Base-by-base conservation (phyloP, 2,888 invertebrate genomes). In the Sinopyrophorus schimmeli region DNA sequence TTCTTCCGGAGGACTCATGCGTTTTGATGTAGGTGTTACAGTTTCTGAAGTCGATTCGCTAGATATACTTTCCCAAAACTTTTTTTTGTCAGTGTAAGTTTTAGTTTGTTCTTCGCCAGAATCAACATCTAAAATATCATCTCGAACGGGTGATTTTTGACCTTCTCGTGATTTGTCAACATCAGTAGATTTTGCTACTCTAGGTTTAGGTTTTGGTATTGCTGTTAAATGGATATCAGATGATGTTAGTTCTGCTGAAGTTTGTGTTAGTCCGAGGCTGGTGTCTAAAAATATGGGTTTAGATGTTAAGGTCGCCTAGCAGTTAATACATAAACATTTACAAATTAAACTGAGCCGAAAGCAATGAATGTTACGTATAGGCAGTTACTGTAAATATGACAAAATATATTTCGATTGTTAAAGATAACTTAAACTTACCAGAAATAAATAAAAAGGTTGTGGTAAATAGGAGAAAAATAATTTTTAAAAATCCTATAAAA, bases 21-120 rank as follows among this genome's bases (percentile, higher is more conserved):
- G 61, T 58, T 69, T 72, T 26, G 67, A 60, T 11, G 38, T 49
- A 37, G 38, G 12, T 15, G 43, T 50, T 17, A 53, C 35, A 3
- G 53, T 53, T 12, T 53, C 58, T 18, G 65, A 58, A 18, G 59
- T 55, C 32, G 62, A 60, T 26, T 71, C 70, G 53, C 66, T 65
- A n/a, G 65, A 53, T 39, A 74, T 70, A 59, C 62, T 71, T 67
- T 78, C 78, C 78, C 78, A 78, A 60, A 78, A 78, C 55, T 73
- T 74, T 59, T 76, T 77, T 53, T 74, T 74, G 41, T 75, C 74
- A 9, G 71, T 72, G 56, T 77, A 77, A 46, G 71, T 73, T 58
- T 71, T 72, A 20, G 39, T 39, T 17, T 34, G 40, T n/a, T 43
- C 51, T 40, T 64, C 62, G 20, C 35, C 34, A 34, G 35, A 11